Evolutionary conservation across 1,140 invertebrate genomes (phyloP).

Genomic region (Pinna nobilis): DNA sequence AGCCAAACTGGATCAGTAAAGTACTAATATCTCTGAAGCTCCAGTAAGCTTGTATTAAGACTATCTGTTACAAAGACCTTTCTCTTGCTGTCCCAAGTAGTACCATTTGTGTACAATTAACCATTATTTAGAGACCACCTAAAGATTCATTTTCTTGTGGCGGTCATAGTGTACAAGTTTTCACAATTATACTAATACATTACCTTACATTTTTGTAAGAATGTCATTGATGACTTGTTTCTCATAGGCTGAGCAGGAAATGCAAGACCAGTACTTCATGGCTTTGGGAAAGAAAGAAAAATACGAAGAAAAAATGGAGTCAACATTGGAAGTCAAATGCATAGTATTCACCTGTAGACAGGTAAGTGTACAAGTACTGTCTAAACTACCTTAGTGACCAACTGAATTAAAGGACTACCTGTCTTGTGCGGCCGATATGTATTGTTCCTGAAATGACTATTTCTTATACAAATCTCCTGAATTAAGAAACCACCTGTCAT

Average conservation of each 20-base stretch:
- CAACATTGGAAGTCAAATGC: slow-evolving; percentile 87
- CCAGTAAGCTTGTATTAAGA: too few species aligned
- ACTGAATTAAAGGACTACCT: neutral
- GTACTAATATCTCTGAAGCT: too few species aligned
- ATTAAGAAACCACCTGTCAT: too few species aligned
- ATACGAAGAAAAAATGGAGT: slow-evolving; percentile 94
- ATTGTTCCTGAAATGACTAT: too few species aligned
- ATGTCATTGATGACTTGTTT: slow-evolving; percentile 68
- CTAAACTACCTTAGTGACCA: neutral
- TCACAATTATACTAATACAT: neutral
- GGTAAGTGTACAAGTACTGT: slow-evolving; percentile 63
- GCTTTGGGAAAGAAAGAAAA: slow-evolving; percentile 91
- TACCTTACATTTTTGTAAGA: too few species aligned
- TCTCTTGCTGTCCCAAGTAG: neutral
- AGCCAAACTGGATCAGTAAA: too few species aligned
- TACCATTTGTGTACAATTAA: neutral
- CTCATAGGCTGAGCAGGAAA: slow-evolving; percentile 81
- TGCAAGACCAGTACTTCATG: slow-evolving; percentile 90
- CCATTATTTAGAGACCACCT: too few species aligned
- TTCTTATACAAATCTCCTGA: too few species aligned
- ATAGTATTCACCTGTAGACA: slow-evolving; percentile 91
- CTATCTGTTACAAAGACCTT: neutral
- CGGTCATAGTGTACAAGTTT: too few species aligned
- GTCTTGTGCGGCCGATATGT: too few species aligned
- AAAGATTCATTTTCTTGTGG: too few species aligned